Evolutionary conservation across 2,797 vertebrate species (phyloP), one percentile per base, ranked within the genome.

Genomic region (Hoplostethus mediterraneus): DNA sequence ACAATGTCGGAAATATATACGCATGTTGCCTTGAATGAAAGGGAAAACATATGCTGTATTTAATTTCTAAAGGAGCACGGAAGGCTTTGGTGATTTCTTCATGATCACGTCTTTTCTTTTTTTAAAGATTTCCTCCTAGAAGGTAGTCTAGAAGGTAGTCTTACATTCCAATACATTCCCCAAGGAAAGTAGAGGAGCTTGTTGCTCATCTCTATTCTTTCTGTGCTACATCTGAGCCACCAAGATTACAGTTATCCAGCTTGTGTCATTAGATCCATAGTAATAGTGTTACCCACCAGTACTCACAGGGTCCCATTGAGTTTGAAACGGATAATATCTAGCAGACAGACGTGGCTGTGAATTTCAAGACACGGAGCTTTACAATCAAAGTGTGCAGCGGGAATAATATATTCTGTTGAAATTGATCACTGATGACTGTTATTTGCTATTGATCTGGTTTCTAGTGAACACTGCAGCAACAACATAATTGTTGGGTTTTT

Each of bases 51-150:
- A 42, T 63, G 45, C 12, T 44, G 42, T 13, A 13, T 44, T 44
- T 53, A 57, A 13, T 44, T 44, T 53, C 49, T 62, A 56, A 17
- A 69, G 42, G 54, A 28, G 63, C 28, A 47, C 31, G 28, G 28
- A 28, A 28, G 28, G 21, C 21, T 21, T 21, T 21, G 40, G 48
- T 54, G 45, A 61, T 67, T 66, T 80, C 66, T 73, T 44, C 49
- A 14, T 56, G 48, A 62, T 67, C 67, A 75, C 61, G 63, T 66
- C 47, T 54, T 51, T 67, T 48, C 63, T 75, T 80, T 71, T 71
- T 52, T 62, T 71, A 62, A 53, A n/a, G 36, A 13, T 62, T 66
- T 57, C 63, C 60, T 38, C 16, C 33, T 44, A 73, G 60, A 10
- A n/a, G 2, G 69, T 66, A 69, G 51, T 57, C 49, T 13, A 38